Evolutionary conservation across 30 jellyfish, hydroid and myxozoan genomes (phyloP).

Genomic region (Catostylus mosaicus): DNA sequence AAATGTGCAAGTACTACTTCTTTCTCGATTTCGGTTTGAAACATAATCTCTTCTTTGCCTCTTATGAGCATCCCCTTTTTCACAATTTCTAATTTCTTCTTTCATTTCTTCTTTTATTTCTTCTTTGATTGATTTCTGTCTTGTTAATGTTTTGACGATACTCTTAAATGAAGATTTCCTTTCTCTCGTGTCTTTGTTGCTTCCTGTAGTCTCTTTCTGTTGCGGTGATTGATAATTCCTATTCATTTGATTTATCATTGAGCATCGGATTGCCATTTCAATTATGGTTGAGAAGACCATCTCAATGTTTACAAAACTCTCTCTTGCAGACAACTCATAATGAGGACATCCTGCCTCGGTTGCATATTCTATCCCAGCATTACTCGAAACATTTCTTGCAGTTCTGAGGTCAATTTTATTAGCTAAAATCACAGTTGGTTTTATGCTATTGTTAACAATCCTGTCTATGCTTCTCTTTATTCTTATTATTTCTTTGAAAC

Average conservation of each 20-base stretch:
- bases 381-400: conserved; percentile 37
- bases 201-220: conserved; percentile 23
- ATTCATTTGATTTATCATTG: conserved; percentile 47
- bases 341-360: conserved; percentile 78
- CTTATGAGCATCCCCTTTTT: neutral
- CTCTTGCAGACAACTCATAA: conserved; percentile 71
- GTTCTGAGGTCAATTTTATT: conserved; percentile 48
- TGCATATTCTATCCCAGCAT: conserved; percentile 53
- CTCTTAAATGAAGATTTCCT: conserved; percentile 59
- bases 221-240: conserved; percentile 8
- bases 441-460: conserved; percentile 17
- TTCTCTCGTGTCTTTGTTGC: conserved; percentile 45
- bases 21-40: conserved; percentile 16
- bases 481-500: conserved; percentile 51
- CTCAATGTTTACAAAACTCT: conserved; percentile 56
- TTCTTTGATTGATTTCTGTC: conserved; percentile 62
- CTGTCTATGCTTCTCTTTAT: conserved; percentile 40
- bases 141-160: conserved; percentile 49
- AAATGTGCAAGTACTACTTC: conserved; percentile 68
- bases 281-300: conserved; percentile 49
- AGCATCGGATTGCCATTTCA: conserved; percentile 58
- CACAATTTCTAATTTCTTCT: neutral
- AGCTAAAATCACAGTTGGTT: conserved; percentile 59
- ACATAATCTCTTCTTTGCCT: neutral
- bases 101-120: conserved; percentile 42